A percentile compares a stretch with the other conserved stretches of the same genome.
Evolutionary conservation across 2,888 invertebrate genomes (phyloP).

Genomic region (Strigamia crassipes): DNA sequence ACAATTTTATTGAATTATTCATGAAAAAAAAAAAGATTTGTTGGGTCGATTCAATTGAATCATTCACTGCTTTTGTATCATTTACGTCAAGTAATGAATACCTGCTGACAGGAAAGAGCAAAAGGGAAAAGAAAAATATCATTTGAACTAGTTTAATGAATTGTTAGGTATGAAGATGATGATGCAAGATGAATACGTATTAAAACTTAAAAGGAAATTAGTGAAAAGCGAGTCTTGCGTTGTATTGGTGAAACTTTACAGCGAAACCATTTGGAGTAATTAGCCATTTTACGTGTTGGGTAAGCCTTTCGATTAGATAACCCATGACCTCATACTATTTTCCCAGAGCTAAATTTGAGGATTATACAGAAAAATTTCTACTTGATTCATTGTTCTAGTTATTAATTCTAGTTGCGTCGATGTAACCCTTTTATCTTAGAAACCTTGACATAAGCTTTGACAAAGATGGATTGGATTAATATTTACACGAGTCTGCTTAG

Average conservation of each 20-base stretch:
- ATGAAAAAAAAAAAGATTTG: not conserved
- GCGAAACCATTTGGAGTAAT: not conserved
- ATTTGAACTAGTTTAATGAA: constrained; percentile 6
- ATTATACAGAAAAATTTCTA: not conserved
- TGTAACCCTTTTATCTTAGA: not conserved
- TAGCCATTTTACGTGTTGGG: not conserved
- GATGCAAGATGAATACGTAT: not conserved
- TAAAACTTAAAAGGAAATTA: not conserved
- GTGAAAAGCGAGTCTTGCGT: not conserved
- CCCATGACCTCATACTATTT: constrained; percentile 12
- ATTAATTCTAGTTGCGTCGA: not conserved
- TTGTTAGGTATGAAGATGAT: not conserved
- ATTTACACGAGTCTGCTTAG: not conserved
- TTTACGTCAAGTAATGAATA: not conserved
- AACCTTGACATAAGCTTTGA: not conserved
- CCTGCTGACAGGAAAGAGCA: not conserved
- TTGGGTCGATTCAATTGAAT: not conserved
- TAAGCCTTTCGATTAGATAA: not conserved
- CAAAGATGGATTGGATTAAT: not conserved
- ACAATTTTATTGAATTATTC: not conserved
- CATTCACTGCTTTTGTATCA: not conserved
- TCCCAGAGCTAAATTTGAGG: not conserved
- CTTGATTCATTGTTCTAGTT: constrained; percentile 38
- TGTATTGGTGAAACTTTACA: not conserved
- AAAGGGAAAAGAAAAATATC: not conserved